Conservation (phyloP, 2,797 vertebrate species). For the Chaetophractus vellerosus region DNA sequence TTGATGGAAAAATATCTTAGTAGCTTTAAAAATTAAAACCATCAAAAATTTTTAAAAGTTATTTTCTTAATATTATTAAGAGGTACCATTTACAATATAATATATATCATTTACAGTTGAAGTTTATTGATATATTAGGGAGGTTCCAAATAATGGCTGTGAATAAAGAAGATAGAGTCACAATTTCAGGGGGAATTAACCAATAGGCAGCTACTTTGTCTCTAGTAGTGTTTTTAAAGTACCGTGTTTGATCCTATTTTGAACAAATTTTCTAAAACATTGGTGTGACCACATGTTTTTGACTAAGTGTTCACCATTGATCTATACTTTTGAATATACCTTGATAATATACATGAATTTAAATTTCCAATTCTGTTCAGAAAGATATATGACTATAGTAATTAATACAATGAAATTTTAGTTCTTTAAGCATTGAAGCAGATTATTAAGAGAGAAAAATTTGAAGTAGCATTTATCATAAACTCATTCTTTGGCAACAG, state of each 20-base stretch:
- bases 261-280: slow-evolving; percentile 1
- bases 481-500: slow-evolving; percentile 45
- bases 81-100: background rate
- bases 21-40: background rate
- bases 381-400: slow-evolving; percentile 43
- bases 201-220: background rate
- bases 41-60: background rate
- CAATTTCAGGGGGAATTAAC: slow-evolving; percentile 9
- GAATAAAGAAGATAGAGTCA: background rate
- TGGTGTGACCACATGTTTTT: slow-evolving; percentile 38
- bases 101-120: background rate
- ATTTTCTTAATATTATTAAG: background rate
- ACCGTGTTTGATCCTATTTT: background rate
- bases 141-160: background rate
- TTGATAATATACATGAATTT: background rate
- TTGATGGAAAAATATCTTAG: background rate
- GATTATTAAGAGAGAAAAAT: slow-evolving; percentile 66
- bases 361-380: slow-evolving; percentile 15
- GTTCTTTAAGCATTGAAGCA: slow-evolving; percentile 47
- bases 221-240: slow-evolving; percentile 37
- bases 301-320: background rate
- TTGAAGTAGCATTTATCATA: slow-evolving; percentile 67
- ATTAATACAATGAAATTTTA: slow-evolving; percentile 69
- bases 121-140: background rate
- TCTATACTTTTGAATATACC: background rate